Evolutionary conservation across 1,140 invertebrate genomes (phyloP).

Genomic region (Drosophila asahinai): DNA sequence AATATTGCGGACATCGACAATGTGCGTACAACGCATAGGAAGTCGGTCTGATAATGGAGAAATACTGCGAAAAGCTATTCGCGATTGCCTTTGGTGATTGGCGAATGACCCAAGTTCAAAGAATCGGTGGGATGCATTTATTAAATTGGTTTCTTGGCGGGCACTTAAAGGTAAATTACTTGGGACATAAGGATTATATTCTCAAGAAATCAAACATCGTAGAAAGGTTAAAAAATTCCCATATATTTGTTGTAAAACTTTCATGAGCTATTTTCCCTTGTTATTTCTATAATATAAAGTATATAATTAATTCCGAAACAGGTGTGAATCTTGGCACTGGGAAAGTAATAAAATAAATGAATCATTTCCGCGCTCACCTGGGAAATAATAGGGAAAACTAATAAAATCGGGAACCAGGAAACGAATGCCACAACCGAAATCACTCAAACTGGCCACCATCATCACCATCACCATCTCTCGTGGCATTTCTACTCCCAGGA

Average conservation of each 20-base stretch:
- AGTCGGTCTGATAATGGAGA: conserved; percentile 31
- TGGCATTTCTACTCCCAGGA: conserved; percentile 34
- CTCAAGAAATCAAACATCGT: not conserved
- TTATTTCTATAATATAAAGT: not conserved
- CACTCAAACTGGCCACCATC: conserved; percentile 27
- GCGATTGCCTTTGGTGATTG: not conserved
- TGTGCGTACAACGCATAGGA: conserved; percentile 37
- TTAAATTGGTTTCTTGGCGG: not conserved
- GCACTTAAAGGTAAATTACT: not conserved
- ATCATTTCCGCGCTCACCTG: conserved; percentile 8
- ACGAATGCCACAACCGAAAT: conserved; percentile 39
- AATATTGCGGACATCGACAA: conserved; percentile 35
- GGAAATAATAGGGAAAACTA: conserved; percentile 24
- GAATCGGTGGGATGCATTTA: conserved; percentile 1
- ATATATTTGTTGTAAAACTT: not conserved
- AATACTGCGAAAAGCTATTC: not conserved
- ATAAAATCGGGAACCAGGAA: conserved; percentile 46
- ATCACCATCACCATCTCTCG: conserved; percentile 9
- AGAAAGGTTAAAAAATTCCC: no score
- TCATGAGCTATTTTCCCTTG: not conserved
- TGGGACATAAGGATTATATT: not conserved
- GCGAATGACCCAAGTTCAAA: not conserved
- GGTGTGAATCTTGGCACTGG: conserved; percentile 2
- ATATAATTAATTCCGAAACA: not conserved
- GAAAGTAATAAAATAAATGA: conserved; percentile 24